phyloP scores from a whole-genome alignment of 2,797 vertebrate species.

The Gallinago solitaria region DNA sequence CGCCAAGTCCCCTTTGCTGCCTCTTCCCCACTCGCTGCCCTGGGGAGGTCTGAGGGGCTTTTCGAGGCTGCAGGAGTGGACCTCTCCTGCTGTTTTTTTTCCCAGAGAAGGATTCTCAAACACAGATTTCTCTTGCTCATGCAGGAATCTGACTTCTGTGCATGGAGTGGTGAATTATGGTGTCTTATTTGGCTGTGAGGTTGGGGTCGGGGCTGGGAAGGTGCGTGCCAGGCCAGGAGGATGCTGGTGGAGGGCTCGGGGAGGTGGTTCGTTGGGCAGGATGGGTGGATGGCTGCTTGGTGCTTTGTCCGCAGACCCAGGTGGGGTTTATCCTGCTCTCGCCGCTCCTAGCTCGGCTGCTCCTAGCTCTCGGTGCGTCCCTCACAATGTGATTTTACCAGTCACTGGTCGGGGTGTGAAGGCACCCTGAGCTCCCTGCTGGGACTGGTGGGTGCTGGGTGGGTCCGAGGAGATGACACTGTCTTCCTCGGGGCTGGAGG shows the following conservation, averaged over 20 bases:
- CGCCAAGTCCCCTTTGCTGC: not conserved
- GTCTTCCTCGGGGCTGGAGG: rapidly evolving
- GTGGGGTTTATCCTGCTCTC: not conserved
- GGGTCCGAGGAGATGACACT: rapidly evolving
- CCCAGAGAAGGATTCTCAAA: not conserved
- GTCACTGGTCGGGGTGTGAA: rapidly evolving
- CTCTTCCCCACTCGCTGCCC: not conserved
- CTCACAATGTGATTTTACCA: rapidly evolving
- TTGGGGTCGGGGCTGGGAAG: not conserved
- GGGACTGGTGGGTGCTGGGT: not conserved
- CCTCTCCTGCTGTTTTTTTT: not conserved
- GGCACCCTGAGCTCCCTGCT: not conserved
- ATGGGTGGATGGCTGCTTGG: not conserved
- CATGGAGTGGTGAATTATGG: not conserved
- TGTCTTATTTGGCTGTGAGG: too few relatives aligned
- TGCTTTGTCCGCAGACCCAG: not conserved
- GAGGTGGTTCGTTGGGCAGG: not conserved
- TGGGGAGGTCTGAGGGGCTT: rapidly evolving
- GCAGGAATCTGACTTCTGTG: not conserved
- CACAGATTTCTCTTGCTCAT: not conserved
- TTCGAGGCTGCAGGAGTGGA: not conserved
- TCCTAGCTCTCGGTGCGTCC: not conserved
- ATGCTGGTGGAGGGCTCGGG: not conserved
- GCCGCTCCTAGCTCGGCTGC: not conserved
- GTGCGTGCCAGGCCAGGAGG: not conserved